A percentile compares a stretch with the other conserved stretches of the same genome.
phyloP scores from a whole-genome alignment of 2,888 invertebrate species.

The Nudaria mundana region DNA sequence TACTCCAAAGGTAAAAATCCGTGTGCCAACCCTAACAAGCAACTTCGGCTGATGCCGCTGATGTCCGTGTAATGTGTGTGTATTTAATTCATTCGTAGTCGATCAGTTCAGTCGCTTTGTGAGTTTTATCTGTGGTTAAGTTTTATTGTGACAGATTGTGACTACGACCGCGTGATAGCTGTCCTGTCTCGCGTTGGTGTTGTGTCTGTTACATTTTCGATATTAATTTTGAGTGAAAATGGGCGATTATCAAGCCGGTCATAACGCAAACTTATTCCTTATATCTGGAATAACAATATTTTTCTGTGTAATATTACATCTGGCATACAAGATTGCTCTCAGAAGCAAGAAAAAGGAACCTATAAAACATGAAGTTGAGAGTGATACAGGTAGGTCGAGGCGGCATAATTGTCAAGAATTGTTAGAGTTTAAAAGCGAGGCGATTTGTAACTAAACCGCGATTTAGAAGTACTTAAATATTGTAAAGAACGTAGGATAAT shows the following conservation, averaged over 20 bases:
- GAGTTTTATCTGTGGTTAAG: slow-evolving; percentile 38
- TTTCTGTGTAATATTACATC: slow-evolving; percentile 60
- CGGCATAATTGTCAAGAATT: slow-evolving; percentile 2
- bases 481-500: no score
- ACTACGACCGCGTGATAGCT: slow-evolving; percentile 71
- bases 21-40: no score
- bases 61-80: background rate
- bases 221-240: slow-evolving; percentile 69
- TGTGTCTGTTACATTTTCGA: slow-evolving; percentile 37
- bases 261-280: slow-evolving; percentile 50
- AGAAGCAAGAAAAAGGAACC: slow-evolving; percentile 61
- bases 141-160: slow-evolving; percentile 45
- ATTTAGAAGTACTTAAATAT: no score
- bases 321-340: slow-evolving; percentile 61
- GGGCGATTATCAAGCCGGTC: slow-evolving; percentile 64
- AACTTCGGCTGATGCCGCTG: no score
- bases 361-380: slow-evolving; percentile 58
- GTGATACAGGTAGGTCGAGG: slow-evolving; percentile 56
- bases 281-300: slow-evolving; percentile 54
- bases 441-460: no score
- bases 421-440: no score
- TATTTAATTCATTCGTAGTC: slow-evolving; percentile 20
- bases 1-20: no score
- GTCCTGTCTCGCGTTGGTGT: slow-evolving; percentile 32
- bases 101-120: slow-evolving; percentile 22